phyloP scores from a whole-genome alignment of 2,797 vertebrate species.

The Atherinosoma microstoma region DNA sequence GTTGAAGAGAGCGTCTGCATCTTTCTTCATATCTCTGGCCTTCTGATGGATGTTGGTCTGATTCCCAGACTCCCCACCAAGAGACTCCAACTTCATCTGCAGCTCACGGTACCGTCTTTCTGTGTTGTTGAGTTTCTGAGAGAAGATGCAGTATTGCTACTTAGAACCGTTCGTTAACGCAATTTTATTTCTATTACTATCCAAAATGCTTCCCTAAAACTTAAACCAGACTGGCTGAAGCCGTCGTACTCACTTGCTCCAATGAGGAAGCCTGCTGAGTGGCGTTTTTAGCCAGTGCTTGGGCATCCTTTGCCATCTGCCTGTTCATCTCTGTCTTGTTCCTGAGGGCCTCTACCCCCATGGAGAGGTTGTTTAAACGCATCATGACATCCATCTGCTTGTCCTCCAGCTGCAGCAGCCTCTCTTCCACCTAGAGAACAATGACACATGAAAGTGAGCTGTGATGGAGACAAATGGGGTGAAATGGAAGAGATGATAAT shows the following conservation, averaged over 20 bases:
- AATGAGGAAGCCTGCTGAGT: slow-evolving; percentile 70
- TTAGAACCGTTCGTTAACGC: neutral
- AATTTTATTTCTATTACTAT: neutral
- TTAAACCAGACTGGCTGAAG: neutral
- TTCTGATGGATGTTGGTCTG: slow-evolving; percentile 71
- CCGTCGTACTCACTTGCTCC: slow-evolving; percentile 72
- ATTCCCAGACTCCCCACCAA: slow-evolving; percentile 63
- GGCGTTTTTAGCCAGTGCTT: slow-evolving; percentile 74
- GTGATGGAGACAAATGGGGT: neutral
- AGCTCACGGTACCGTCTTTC: slow-evolving; percentile 77
- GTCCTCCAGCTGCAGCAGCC: slow-evolving; percentile 72
- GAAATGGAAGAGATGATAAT: neutral
- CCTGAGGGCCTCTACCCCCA: slow-evolving; percentile 73
- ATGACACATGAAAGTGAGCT: neutral
- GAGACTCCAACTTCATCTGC: slow-evolving; percentile 73
- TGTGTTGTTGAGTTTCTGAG: slow-evolving; percentile 81
- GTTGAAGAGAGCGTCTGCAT: slow-evolving; percentile 83
- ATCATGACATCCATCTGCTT: slow-evolving; percentile 82
- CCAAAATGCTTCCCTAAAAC: neutral
- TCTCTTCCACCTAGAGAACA: slow-evolving; percentile 74
- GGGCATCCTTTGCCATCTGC: slow-evolving; percentile 76
- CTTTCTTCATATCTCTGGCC: slow-evolving; percentile 76
- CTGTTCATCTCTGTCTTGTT: slow-evolving; percentile 76
- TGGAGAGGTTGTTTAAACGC: slow-evolving; percentile 80
- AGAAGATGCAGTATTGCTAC: neutral